These are phyloP conservation scores for Dryococelus australis DNA, from an alignment of 2,888 invertebrate genomes.

Conservation along the genomic window DNA sequence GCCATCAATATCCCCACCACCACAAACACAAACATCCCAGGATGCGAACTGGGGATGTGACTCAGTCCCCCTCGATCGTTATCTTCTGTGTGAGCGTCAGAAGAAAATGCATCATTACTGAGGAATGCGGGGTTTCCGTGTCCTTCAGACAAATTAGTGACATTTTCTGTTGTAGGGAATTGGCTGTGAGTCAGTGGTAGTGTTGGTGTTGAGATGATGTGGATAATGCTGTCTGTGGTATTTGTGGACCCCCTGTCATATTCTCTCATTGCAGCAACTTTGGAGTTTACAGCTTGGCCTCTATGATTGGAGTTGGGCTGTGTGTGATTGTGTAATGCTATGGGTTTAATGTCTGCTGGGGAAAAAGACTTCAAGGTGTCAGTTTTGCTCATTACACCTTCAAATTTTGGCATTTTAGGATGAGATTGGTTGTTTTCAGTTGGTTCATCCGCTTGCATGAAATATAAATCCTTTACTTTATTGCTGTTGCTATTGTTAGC, in stretches of 20 bases:
- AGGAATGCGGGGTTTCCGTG: not conserved
- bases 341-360: not conserved
- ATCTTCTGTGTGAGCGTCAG: conserved; percentile 58
- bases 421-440: not conserved
- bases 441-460: not conserved
- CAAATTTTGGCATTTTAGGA: not conserved
- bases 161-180: not conserved
- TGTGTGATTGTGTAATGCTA: not conserved
- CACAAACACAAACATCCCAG: conserved; percentile 65
- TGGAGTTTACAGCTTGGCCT: not conserved
- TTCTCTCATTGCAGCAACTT: not conserved
- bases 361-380: not conserved
- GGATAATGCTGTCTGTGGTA: not conserved
- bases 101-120: conserved; percentile 40
- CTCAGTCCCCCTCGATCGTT: conserved; percentile 57
- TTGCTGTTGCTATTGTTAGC: not conserved
- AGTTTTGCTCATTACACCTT: not conserved
- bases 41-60: conserved; percentile 56
- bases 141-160: not conserved
- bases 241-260: not conserved
- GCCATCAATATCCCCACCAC: conserved; percentile 65
- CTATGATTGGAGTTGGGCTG: not conserved
- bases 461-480: not conserved
- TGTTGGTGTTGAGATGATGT: not conserved
- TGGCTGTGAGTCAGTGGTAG: not conserved